Conservation (phyloP, 2,888 invertebrate genomes). For the Tridacna gigas region DNA sequence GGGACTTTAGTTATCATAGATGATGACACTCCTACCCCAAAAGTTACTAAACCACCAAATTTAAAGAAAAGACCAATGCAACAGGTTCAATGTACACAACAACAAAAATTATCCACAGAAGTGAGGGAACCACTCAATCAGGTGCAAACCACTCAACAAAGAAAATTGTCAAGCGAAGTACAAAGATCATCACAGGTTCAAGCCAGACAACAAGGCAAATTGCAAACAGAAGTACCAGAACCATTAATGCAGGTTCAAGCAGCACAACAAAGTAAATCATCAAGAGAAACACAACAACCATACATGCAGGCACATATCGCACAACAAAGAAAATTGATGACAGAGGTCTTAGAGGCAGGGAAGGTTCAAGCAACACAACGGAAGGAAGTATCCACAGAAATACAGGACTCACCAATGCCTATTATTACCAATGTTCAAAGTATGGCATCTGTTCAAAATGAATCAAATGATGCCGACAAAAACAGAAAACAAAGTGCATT, state of each 20-base stretch:
- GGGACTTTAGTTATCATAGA: conserved; percentile 28
- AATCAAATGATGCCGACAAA: background rate
- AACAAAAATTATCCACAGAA: no score
- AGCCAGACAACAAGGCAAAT: background rate
- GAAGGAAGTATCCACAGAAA: background rate
- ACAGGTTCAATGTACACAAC: no score
- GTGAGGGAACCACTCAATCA: no score
- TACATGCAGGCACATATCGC: no score
- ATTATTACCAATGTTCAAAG: conserved; percentile 15
- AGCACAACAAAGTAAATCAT: background rate
- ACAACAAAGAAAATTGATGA: no score
- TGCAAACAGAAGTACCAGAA: background rate
- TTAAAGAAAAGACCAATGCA: no score
- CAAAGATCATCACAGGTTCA: background rate
- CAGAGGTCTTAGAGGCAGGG: no score
- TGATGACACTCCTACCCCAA: conserved; percentile 13
- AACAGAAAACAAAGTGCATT: background rate
- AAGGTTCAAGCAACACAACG: background rate
- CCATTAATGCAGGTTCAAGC: background rate
- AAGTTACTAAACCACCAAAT: no score
- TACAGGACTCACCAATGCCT: background rate
- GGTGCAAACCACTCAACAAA: no score
- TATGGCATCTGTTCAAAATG: background rate
- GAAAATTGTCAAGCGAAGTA: no score
- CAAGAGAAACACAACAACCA: no score